These are phyloP conservation scores for Ectemnius lituratus DNA, from an alignment of 2,888 invertebrate species.

Conservation along the genomic window DNA sequence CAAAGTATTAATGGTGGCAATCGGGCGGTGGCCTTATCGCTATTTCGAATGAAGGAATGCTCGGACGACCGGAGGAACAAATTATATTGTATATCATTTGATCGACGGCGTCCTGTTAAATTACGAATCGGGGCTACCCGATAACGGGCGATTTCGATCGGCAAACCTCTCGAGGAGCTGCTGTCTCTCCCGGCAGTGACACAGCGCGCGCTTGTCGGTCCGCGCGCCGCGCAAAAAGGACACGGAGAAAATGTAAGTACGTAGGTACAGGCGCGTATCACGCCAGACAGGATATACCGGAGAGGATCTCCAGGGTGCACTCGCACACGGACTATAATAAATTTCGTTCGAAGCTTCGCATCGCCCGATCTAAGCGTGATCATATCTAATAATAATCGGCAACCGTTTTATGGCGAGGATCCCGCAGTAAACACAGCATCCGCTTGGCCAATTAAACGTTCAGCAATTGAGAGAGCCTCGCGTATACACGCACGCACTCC, in stretches of 20 bases:
- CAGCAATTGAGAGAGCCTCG: slow-evolving; percentile 46
- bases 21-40: too few relatives aligned
- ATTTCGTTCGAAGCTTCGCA: slow-evolving; percentile 47
- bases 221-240: neutral
- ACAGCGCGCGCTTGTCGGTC: neutral
- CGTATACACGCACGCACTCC: slow-evolving; percentile 27
- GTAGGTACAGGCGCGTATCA: too few relatives aligned
- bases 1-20: too few relatives aligned
- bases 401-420: slow-evolving; percentile 61
- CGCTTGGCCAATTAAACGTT: slow-evolving; percentile 64
- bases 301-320: slow-evolving; percentile 24
- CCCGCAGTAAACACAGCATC: slow-evolving; percentile 61
- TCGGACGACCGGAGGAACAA: neutral
- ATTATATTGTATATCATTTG: slow-evolving; percentile 8
- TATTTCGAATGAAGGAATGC: neutral
- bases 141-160: slow-evolving; percentile 22
- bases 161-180: neutral
- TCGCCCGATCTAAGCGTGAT: slow-evolving; percentile 62
- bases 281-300: too few relatives aligned
- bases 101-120: neutral
- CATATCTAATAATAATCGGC: slow-evolving; percentile 69
- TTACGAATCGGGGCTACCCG: slow-evolving; percentile 14
- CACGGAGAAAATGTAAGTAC: neutral
- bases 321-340: slow-evolving; percentile 37
- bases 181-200: neutral